phyloP scores from a whole-genome alignment of 2,888 invertebrate species.

The Caenorhabditis japonica region DNA sequence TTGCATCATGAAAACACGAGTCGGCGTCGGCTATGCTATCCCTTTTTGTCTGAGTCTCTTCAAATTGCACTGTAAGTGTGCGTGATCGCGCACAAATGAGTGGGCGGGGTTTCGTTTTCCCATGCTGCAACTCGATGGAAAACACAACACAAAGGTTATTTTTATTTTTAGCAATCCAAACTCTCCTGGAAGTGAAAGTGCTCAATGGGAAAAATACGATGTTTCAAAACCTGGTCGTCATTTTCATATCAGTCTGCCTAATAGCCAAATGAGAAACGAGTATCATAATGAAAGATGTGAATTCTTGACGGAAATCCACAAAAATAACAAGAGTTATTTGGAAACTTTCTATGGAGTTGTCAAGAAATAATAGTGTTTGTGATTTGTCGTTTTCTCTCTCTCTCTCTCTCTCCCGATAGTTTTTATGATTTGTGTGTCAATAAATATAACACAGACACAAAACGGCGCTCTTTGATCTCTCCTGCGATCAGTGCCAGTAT shows the following conservation, averaged over 20 bases:
- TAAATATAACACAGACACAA: constrained; percentile 48
- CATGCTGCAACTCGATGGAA: no score
- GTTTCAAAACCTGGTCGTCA: not conserved
- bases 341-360: constrained; percentile 19
- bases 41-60: no score
- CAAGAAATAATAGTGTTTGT: not conserved
- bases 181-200: not conserved
- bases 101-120: no score
- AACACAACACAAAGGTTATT: not conserved
- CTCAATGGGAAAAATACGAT: constrained; percentile 7
- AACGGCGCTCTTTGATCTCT: constrained; percentile 16
- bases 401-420: no score
- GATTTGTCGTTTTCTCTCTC: not conserved
- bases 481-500: constrained; percentile 22
- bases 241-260: constrained; percentile 3
- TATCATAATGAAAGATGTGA: constrained; percentile 12
- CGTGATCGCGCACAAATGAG: no score
- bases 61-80: no score
- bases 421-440: constrained; percentile 34
- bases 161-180: constrained; percentile 1
- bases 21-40: no score
- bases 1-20: no score
- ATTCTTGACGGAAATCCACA: constrained; percentile 10
- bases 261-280: constrained; percentile 10
- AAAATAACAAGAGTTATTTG: constrained; percentile 20